These are phyloP conservation scores for Agonopterix heracliana DNA, from an alignment of 2,888 invertebrate genomes.

Conservation along the genomic window DNA sequence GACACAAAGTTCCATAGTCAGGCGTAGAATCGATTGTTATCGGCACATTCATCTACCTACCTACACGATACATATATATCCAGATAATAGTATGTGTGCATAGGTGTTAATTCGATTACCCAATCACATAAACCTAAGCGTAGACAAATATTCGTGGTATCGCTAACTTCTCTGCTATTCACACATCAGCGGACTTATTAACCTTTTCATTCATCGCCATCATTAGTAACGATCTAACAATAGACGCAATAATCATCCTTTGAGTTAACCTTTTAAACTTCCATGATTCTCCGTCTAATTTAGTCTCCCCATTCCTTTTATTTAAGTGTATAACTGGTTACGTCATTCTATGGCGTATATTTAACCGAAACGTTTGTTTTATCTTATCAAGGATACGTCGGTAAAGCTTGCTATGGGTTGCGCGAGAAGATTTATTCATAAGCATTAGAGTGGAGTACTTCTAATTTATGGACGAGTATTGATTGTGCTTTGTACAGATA, in stretches of 20 bases:
- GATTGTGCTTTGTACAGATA: neutral
- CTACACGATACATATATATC: no score
- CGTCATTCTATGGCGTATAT: slow-evolving; percentile 5
- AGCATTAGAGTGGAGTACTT: slow-evolving; percentile 4
- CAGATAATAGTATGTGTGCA: no score
- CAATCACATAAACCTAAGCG: no score
- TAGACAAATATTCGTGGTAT: no score
- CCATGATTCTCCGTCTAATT: slow-evolving; percentile 9
- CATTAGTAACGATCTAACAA: slow-evolving; percentile 10
- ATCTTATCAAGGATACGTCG: slow-evolving; percentile 13
- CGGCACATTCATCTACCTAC: no score
- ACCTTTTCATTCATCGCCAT: slow-evolving; percentile 6
- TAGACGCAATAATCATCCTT: slow-evolving; percentile 3
- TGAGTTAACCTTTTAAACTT: slow-evolving; percentile 7
- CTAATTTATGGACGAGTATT: slow-evolving; percentile 1
- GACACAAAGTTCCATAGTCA: no score
- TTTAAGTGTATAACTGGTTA: slow-evolving; percentile 8
- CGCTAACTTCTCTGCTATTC: no score
- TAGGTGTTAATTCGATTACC: no score
- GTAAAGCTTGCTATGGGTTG: slow-evolving; percentile 5
- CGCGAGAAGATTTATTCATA: slow-evolving; percentile 10
- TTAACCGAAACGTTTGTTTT: slow-evolving; percentile 4
- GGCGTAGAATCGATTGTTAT: no score
- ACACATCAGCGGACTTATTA: no score
- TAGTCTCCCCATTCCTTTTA: slow-evolving; percentile 3